A percentile compares a stretch with the other conserved stretches of the same genome.
Conservation (phyloP, 2,888 invertebrate genomes). For the Eulithis prunata region DNA sequence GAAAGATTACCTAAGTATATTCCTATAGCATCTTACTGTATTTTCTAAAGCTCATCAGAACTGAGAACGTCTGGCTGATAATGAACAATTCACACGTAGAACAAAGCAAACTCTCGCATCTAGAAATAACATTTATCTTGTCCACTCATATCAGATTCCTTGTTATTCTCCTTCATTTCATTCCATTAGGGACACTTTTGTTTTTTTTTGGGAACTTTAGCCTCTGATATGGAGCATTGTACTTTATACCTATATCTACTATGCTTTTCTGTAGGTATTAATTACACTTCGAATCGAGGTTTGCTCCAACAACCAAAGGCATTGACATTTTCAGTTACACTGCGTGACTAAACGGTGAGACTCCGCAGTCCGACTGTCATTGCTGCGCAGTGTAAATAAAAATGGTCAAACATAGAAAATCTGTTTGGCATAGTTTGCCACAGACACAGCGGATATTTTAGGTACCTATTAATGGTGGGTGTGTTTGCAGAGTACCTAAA, state of each 20-base stretch:
- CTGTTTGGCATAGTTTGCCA: too few relatives aligned
- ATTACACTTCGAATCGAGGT: too few relatives aligned
- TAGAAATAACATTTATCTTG: slow-evolving; percentile 72
- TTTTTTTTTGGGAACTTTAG: slow-evolving; percentile 47
- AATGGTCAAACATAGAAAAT: too few relatives aligned
- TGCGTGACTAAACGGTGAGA: too few relatives aligned
- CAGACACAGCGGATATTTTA: too few relatives aligned
- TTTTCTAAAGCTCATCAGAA: slow-evolving; percentile 55
- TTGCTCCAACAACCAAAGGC: too few relatives aligned
- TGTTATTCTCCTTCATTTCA: slow-evolving; percentile 71
- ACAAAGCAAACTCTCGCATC: slow-evolving; percentile 64
- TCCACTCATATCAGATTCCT: slow-evolving; percentile 80
- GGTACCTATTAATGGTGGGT: too few relatives aligned
- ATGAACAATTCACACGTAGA: slow-evolving; percentile 63
- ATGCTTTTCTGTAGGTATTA: too few relatives aligned
- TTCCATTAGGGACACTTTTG: slow-evolving; percentile 71
- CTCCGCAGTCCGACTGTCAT: too few relatives aligned
- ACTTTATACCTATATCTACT: neutral
- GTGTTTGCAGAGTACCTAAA: too few relatives aligned
- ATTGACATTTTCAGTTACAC: too few relatives aligned
- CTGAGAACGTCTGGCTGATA: slow-evolving; percentile 49
- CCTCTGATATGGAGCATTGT: slow-evolving; percentile 21
- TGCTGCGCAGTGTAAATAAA: too few relatives aligned
- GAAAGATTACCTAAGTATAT: neutral
- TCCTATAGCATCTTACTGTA: slow-evolving; percentile 43